A percentile compares a stretch with the other conserved stretches of the same genome.
Conservation (phyloP, 2,797 vertebrate species). For the Cheirogaleus major region DNA sequence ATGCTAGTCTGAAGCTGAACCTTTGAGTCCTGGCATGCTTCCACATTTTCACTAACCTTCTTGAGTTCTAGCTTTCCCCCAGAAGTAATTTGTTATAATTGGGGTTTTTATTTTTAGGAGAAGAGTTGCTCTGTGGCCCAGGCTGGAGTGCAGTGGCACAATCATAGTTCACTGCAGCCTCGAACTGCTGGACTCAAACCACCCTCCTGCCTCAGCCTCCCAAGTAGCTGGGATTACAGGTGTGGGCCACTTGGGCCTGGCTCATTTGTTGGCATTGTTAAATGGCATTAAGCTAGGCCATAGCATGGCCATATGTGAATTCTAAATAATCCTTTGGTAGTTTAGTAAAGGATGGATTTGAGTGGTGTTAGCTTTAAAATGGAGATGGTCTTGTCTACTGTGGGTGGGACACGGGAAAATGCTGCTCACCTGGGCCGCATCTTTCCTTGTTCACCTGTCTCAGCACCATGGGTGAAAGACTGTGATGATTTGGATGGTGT, state of each 20-base stretch:
- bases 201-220: not conserved
- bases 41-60: not conserved
- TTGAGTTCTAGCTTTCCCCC: not conserved
- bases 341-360: not conserved
- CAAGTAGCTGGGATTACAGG: too few relatives aligned
- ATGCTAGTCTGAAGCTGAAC: not conserved
- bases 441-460: not conserved
- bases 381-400: not conserved
- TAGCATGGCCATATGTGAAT: not conserved
- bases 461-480: not conserved
- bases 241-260: too few relatives aligned
- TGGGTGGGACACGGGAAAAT: not conserved
- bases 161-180: not conserved
- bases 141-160: not conserved
- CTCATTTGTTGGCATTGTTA: not conserved
- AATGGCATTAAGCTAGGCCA: not conserved
- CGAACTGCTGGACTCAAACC: not conserved
- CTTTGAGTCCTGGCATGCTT: not conserved
- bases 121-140: not conserved
- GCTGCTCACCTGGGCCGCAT: rapidly evolving
- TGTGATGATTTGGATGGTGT: not conserved
- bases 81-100: not conserved
- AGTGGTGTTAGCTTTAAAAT: not conserved
- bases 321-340: not conserved
- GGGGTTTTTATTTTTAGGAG: not conserved